phyloP scores from a whole-genome alignment of 2,797 vertebrate species.

The Bucorvus abyssinicus region DNA sequence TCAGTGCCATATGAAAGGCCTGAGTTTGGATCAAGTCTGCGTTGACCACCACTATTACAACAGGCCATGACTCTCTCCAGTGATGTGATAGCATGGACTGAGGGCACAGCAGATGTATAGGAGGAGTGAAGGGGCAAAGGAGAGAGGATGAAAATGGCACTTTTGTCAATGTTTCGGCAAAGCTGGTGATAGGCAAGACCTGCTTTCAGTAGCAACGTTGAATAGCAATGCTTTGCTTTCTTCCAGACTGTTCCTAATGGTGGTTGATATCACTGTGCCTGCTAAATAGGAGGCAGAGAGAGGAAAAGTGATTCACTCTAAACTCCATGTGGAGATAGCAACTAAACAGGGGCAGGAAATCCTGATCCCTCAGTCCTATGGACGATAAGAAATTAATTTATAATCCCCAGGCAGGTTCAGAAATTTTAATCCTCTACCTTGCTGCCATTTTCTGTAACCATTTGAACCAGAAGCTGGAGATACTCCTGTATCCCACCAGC shows the following conservation, averaged over 20 bases:
- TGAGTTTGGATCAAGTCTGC: not conserved
- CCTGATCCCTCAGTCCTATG: not conserved
- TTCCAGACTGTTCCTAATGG: not conserved
- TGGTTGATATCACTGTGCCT: not conserved
- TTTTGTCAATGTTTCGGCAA: not conserved
- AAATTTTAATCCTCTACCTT: not conserved
- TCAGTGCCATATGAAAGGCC: not conserved
- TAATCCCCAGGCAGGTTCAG: not conserved
- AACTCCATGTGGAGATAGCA: not conserved
- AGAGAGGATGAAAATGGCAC: not conserved
- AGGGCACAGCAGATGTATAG: not conserved
- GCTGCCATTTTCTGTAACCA: not conserved
- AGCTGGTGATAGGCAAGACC: not conserved
- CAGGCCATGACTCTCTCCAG: fast-evolving
- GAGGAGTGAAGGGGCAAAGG: not conserved
- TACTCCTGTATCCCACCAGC: not conserved
- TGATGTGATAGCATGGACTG: not conserved
- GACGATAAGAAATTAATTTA: not conserved
- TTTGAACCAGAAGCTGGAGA: not conserved
- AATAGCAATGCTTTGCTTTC: not conserved
- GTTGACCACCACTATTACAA: not conserved
- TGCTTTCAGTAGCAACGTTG: not conserved
- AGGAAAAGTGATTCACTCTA: not conserved
- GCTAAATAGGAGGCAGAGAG: not conserved
- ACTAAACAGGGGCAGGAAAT: not conserved